Evolutionary conservation across 2,797 vertebrate species (phyloP).

Genomic region (Botia almorhae): DNA sequence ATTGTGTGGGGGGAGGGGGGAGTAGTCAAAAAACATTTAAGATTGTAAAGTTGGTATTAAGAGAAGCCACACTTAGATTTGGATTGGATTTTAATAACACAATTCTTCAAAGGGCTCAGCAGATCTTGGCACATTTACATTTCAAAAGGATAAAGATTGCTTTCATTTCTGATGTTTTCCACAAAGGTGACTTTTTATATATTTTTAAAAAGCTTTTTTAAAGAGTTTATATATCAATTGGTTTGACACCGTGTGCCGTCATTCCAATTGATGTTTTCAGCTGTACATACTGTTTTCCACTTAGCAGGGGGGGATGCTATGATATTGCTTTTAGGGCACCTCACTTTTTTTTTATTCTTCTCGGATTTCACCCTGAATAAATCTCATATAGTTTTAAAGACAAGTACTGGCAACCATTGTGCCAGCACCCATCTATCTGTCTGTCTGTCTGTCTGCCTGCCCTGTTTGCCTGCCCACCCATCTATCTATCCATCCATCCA

Average conservation of each 20-base stretch:
- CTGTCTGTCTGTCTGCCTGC: no score
- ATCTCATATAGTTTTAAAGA: background rate
- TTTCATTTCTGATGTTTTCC: constrained; percentile 76
- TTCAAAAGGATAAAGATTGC: constrained; percentile 90
- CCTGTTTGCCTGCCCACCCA: no score
- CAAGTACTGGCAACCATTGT: no score
- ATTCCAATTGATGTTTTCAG: constrained; percentile 64
- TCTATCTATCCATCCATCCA: no score
- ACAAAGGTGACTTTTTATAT: constrained; percentile 73
- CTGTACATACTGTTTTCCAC: constrained; percentile 53
- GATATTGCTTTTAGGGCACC: constrained; percentile 10
- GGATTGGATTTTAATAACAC: constrained; percentile 87
- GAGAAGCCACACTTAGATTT: constrained; percentile 73
- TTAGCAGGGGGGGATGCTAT: constrained; percentile 65
- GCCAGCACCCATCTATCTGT: no score
- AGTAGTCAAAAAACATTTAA: constrained; percentile 79
- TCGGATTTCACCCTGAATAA: background rate
- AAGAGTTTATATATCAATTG: constrained; percentile 73
- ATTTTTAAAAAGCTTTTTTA: constrained; percentile 54
- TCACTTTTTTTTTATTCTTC: background rate
- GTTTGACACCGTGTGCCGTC: constrained; percentile 69
- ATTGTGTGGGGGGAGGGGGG: constrained; percentile 16
- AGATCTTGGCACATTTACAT: constrained; percentile 87
- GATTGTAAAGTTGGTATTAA: constrained; percentile 80
- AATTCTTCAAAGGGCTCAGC: constrained; percentile 89